A percentile compares a stretch with the other conserved stretches of the same genome.
Conservation (phyloP, 2,113 vertebrate species). For the Circaetus cinerascens region DNA sequence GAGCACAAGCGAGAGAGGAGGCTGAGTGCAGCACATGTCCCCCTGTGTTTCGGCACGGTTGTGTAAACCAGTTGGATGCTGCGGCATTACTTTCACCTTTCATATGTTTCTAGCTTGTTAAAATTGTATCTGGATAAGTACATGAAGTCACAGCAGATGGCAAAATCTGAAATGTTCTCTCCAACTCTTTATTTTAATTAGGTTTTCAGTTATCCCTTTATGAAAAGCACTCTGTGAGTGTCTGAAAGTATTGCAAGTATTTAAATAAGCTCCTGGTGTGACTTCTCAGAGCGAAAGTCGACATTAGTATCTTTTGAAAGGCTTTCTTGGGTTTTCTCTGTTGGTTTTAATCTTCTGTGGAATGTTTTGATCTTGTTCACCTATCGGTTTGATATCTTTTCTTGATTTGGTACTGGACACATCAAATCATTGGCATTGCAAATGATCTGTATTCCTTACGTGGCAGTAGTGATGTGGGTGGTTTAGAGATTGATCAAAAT, state of each 20-base stretch:
- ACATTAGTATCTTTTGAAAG: background rate
- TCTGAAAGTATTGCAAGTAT: conserved; percentile 21
- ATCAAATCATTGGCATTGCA: background rate
- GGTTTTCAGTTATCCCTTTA: conserved; percentile 10
- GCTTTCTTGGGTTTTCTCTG: background rate
- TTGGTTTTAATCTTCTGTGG: background rate
- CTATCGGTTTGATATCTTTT: background rate
- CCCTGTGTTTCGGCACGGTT: background rate
- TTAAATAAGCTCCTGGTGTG: background rate
- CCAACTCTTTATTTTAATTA: conserved; percentile 35
- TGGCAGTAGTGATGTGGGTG: accelerated
- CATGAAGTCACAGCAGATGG: conserved; percentile 51
- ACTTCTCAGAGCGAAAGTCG: background rate
- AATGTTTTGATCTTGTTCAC: background rate
- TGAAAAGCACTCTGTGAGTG: background rate
- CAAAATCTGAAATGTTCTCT: conserved; percentile 43
- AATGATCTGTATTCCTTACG: background rate
- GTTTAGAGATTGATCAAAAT: background rate
- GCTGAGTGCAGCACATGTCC: background rate
- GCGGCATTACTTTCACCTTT: conserved; percentile 41
- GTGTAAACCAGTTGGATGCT: background rate
- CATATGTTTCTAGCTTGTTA: conserved; percentile 40
- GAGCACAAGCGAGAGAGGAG: background rate
- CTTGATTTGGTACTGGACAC: background rate
- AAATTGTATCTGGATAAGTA: conserved; percentile 42